A percentile compares a stretch with the other conserved stretches of the same genome.
Conservation (phyloP, 1,140 invertebrate species). For the Globodera ellingtonae region DNA sequence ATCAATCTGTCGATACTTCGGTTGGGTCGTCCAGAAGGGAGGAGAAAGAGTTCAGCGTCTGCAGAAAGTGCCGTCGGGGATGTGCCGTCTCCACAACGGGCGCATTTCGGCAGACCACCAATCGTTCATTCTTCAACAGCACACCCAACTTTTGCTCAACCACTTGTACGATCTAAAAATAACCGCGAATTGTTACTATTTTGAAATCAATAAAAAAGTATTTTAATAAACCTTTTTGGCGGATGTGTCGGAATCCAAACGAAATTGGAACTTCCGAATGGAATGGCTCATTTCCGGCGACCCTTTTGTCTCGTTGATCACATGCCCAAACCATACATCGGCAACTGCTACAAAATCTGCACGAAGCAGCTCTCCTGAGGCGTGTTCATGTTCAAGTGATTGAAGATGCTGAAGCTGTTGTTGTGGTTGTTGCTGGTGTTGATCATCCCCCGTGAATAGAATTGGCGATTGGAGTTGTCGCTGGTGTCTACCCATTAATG, state of each 20-base stretch:
- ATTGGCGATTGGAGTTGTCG: constrained; percentile 3
- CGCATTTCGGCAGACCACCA: constrained; percentile 37
- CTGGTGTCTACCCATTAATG: background rate
- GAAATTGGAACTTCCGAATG: constrained; percentile 33
- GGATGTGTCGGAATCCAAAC: constrained; percentile 42
- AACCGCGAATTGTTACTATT: no score
- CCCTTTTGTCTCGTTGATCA: constrained; percentile 34
- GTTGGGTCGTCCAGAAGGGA: constrained; percentile 41
- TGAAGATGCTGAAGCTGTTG: background rate
- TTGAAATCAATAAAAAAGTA: no score
- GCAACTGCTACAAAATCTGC: constrained; percentile 43
- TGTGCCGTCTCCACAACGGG: constrained; percentile 4
- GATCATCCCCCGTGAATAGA: background rate
- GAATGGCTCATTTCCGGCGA: constrained; percentile 41
- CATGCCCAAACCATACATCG: constrained; percentile 43
- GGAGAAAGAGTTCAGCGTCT: constrained; percentile 36
- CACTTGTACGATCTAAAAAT: constrained; percentile 27
- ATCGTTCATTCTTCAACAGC: constrained; percentile 28
- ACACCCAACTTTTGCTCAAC: constrained; percentile 26
- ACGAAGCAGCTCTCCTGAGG: constrained; percentile 31
- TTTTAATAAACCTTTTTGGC: constrained; percentile 13
- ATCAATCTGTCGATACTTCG: no score
- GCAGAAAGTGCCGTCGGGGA: constrained; percentile 26
- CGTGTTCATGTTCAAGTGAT: no score
- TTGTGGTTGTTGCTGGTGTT: background rate